phyloP scores from a whole-genome alignment of 2,113 vertebrate genomes.

The Aegithalos caudatus region DNA sequence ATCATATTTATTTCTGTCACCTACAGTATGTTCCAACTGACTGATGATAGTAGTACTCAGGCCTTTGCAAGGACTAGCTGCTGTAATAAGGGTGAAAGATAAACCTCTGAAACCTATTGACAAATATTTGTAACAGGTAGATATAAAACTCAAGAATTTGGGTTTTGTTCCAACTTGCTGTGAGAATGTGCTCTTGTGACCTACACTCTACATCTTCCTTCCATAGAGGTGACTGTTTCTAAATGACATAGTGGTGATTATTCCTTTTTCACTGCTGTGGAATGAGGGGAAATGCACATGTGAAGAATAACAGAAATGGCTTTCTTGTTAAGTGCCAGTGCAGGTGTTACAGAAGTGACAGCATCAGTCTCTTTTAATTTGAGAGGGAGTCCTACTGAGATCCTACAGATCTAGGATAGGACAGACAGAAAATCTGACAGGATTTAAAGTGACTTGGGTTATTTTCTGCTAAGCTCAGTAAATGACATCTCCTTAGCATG shows the following conservation, averaged over 20 bases:
- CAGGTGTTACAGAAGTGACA: not conserved
- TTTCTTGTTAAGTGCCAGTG: not conserved
- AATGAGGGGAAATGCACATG: not conserved
- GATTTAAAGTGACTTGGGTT: not conserved
- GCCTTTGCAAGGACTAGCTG: not conserved
- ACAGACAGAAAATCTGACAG: not conserved
- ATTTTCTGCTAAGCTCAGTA: not conserved
- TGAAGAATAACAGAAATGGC: not conserved
- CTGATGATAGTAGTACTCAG: not conserved
- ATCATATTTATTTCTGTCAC: conserved; percentile 17
- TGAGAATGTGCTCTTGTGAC: not conserved
- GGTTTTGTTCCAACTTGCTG: not conserved
- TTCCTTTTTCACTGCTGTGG: not conserved
- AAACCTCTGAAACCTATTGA: not conserved
- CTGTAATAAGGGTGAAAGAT: not conserved
- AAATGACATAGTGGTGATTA: not conserved
- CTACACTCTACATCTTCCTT: not conserved
- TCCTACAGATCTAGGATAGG: not conserved
- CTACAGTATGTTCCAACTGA: not conserved
- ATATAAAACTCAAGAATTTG: not conserved
- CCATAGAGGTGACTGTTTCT: not conserved
- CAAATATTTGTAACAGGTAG: not conserved
- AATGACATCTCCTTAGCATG: not conserved
- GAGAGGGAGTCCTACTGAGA: not conserved
- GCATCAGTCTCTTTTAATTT: not conserved